phyloP scores from a whole-genome alignment of 2,797 vertebrate species.

The Oreortyx pictus region DNA sequence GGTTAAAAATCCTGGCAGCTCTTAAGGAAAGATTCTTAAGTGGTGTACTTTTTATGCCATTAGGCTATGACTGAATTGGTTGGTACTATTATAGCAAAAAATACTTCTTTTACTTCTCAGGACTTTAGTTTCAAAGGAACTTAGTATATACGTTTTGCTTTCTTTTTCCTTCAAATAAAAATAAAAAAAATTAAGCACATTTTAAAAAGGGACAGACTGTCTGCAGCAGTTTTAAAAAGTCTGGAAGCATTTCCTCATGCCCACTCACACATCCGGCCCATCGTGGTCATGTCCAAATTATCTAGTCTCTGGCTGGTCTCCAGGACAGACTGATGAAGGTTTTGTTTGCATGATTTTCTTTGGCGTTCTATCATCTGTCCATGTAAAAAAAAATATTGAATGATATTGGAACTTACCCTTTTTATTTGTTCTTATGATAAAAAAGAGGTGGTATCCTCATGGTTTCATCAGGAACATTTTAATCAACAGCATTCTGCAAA shows the following conservation, averaged over 20 bases:
- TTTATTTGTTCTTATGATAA: not conserved
- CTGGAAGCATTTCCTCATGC: conserved; percentile 16
- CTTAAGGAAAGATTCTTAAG: conserved; percentile 54
- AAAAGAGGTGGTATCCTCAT: not conserved
- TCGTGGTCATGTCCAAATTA: conserved; percentile 34
- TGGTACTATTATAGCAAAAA: not conserved
- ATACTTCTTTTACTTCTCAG: not conserved
- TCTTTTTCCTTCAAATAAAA: not conserved
- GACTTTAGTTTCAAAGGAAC: not conserved
- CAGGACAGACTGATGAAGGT: conserved; percentile 42
- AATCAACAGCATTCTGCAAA: not conserved
- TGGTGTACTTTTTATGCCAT: not conserved
- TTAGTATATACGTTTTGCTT: not conserved
- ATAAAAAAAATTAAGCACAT: not conserved
- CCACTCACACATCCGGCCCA: not conserved
- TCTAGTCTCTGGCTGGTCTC: conserved; percentile 48
- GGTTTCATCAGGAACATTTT: not conserved
- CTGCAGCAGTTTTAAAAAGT: not conserved
- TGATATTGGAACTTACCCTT: not conserved
- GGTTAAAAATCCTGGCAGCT: conserved; percentile 59
- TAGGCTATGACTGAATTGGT: not conserved
- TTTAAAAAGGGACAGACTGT: conserved; percentile 6
- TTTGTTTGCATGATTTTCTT: conserved; percentile 48
- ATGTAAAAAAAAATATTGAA: conserved; percentile 19
- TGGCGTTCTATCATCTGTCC: not conserved